phyloP scores from a whole-genome alignment of 2,888 invertebrate genomes.

The Drosophila tripunctata region DNA sequence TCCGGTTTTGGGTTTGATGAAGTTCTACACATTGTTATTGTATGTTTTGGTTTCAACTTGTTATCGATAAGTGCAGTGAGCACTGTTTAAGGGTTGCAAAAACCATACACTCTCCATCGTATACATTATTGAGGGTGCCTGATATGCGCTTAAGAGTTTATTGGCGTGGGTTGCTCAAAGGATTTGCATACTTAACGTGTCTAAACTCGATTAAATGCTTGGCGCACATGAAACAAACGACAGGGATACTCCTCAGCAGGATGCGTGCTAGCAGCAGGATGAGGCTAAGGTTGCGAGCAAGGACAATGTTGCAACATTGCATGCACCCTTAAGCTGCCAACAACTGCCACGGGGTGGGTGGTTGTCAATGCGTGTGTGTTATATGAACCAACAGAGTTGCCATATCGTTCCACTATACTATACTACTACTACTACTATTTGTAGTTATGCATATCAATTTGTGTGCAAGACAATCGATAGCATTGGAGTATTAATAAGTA shows the following conservation, averaged over 20 bases:
- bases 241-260: not conserved
- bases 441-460: not conserved
- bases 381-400: slow-evolving; percentile 20
- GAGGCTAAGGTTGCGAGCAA: not conserved
- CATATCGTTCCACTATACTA: not conserved
- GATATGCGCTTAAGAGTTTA: not conserved
- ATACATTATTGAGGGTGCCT: slow-evolving; percentile 2
- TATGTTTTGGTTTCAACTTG: slow-evolving; percentile 13
- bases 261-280: not conserved
- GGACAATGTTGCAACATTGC: slow-evolving; percentile 12
- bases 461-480: not conserved
- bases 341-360: slow-evolving; percentile 12
- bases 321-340: slow-evolving; percentile 15
- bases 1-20: slow-evolving; percentile 20
- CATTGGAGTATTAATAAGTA: not conserved
- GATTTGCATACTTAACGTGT: slow-evolving; percentile 43
- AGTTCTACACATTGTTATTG: not conserved
- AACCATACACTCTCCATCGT: not conserved
- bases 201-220: slow-evolving; percentile 48
- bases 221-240: slow-evolving; percentile 12
- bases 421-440: not conserved
- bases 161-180: slow-evolving; percentile 8
- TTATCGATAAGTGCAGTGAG: slow-evolving; percentile 51
- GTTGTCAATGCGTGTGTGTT: slow-evolving; percentile 1
- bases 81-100: slow-evolving; percentile 40